These are phyloP conservation scores for Sus scrofa DNA, from an alignment of 2,113 vertebrate genomes.

Conservation along the genomic window T2T-Sscrofa CM000829.6:30266501-30267000, in stretches of 20 bases:
- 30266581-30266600: constrained; percentile 29
- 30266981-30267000: constrained; percentile 17
- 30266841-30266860: not conserved
- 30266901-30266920: constrained; percentile 2
- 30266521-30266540: not conserved
- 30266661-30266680: constrained; percentile 44
- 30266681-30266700: constrained; percentile 56
- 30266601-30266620: not conserved
- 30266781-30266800: constrained; percentile 22
- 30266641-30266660: constrained; percentile 11
- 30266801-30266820: not conserved
- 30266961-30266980: constrained; percentile 37
- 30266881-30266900: constrained; percentile 8
- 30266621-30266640: not conserved
- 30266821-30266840: constrained; percentile 41
- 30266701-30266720: constrained; percentile 10
- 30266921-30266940: not conserved
- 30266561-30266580: not conserved
- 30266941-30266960: not conserved
- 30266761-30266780: constrained; percentile 46
- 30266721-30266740: constrained; percentile 32
- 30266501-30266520: not conserved
- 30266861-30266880: constrained; percentile 50
- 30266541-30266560: not conserved
- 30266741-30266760: constrained; percentile 58